Percentiles rank a stretch among this genome's conserved stretches.
These are phyloP conservation scores for Scolanthus callimorphus DNA, from an alignment of 92 coral and sea anemone genomes.

Conservation along the genomic window DNA sequence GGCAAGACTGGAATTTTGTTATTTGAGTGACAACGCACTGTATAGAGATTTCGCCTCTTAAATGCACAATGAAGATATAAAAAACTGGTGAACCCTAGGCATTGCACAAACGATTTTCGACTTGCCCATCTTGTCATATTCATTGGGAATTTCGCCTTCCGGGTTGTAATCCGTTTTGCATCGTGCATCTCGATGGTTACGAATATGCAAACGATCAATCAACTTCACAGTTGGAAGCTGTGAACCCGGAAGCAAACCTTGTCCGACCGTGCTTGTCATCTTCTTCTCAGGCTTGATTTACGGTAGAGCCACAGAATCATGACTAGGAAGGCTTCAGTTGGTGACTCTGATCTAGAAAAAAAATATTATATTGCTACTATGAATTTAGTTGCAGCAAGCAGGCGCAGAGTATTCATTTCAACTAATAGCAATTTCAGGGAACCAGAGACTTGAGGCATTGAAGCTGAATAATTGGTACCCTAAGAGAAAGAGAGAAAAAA, in stretches of 20 bases:
- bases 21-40: neutral
- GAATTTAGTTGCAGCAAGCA: too few species aligned
- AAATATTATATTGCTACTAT: too few species aligned
- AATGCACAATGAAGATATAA: neutral
- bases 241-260: too few species aligned
- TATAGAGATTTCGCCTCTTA: neutral
- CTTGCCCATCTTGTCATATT: neutral
- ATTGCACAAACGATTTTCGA: neutral
- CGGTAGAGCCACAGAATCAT: conserved; percentile 23
- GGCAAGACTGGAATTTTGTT: neutral
- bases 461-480: too few species aligned
- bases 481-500: too few species aligned
- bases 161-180: neutral
- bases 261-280: too few species aligned
- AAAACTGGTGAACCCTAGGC: neutral
- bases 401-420: too few species aligned
- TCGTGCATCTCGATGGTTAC: neutral
- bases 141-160: neutral
- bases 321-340: conserved; percentile 29
- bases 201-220: neutral
- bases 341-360: conserved; percentile 31
- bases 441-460: too few species aligned
- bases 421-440: too few species aligned
- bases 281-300: too few species aligned
- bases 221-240: too few species aligned